Base-by-base conservation (phyloP, 2,113 vertebrate species). In the Lates calcarifer region DNA sequence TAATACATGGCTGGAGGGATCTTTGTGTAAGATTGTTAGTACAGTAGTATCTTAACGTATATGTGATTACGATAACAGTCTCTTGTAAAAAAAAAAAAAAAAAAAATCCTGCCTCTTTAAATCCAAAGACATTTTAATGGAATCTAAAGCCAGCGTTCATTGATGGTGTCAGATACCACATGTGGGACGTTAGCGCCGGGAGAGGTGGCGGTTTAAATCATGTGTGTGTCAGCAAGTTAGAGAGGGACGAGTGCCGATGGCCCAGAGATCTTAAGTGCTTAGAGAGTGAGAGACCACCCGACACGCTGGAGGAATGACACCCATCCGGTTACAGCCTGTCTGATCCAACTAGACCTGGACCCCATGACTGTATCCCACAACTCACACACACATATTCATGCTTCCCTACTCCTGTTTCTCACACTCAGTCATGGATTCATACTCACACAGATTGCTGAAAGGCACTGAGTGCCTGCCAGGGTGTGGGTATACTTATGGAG, bases 401-500 rank as follows among this genome's bases (percentile, higher is more conserved):
- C 24, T 22, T 15, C 31, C 31, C 39, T 39, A 28, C 4, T 76
- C 31, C 11, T 64, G 62, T 87, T 80, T 68, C 86, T 86, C 71
- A 74, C 78, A 87, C 77, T 71, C 64, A 69, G 72, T 71, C 35
- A 24, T 28, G 20, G 31, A 49, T 76, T 81, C 56, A 66, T 65
- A 56, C 31, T n/a, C 37, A 43, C 49, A 51, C 58, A 74, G 66
- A 83, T 87, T 80, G 71, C 53, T 82, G 65, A 83, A 67, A 83
- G 83, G 43, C 51, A 55, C 37, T 31, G 71, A 76, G 80, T 83
- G 65, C 57, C 76, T 70, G 66, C 26, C 72, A 75, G 51, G 15
- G 69, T 72, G 60, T 31, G 79, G 53, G 29, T 92, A 88, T 85
- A 87, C 91, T 91, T 87, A 87, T 55, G 12, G 35, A 20, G 28